A percentile compares a stretch with the other conserved stretches of the same genome.
Evolutionary conservation across 2,797 vertebrate genomes (phyloP).

Genomic region (Aotus griseimembra): DNA sequence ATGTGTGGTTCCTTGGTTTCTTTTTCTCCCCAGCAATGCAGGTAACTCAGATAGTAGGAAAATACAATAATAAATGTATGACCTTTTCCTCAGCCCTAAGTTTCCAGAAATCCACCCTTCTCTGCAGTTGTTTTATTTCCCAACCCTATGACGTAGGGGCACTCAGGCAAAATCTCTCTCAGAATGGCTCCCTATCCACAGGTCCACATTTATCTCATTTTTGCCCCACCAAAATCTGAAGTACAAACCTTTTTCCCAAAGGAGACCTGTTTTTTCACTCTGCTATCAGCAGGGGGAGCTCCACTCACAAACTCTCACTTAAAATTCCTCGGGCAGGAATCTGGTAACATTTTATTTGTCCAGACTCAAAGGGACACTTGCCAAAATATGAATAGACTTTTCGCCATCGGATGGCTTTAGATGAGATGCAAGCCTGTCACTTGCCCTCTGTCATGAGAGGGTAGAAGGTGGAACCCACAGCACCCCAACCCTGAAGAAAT

Average conservation of each 20-base stretch:
- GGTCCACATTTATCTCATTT: not conserved
- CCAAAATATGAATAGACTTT: not conserved
- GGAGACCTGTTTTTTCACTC: not conserved
- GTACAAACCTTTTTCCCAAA: not conserved
- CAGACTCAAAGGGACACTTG: not conserved
- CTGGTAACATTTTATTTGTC: not conserved
- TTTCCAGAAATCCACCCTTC: not conserved
- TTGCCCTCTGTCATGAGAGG: not conserved
- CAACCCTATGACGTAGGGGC: not conserved
- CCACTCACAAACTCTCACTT: not conserved
- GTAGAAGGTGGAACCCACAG: not conserved
- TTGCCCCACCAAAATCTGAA: not conserved
- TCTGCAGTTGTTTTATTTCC: not conserved
- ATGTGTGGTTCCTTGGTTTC: not conserved
- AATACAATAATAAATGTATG: not conserved
- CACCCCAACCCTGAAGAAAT: not conserved
- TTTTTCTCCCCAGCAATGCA: not conserved
- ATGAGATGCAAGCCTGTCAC: not conserved
- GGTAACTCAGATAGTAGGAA: not conserved
- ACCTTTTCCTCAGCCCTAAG: not conserved
- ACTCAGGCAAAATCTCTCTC: not conserved
- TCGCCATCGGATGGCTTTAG: not conserved
- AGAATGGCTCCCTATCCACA: not conserved
- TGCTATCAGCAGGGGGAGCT: conserved; percentile 54
- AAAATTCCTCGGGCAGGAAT: not conserved